Percentiles rank a stretch among this genome's conserved stretches.
phyloP scores from a whole-genome alignment of 2,113 vertebrate species.

The Centropus bengalensis region DNA sequence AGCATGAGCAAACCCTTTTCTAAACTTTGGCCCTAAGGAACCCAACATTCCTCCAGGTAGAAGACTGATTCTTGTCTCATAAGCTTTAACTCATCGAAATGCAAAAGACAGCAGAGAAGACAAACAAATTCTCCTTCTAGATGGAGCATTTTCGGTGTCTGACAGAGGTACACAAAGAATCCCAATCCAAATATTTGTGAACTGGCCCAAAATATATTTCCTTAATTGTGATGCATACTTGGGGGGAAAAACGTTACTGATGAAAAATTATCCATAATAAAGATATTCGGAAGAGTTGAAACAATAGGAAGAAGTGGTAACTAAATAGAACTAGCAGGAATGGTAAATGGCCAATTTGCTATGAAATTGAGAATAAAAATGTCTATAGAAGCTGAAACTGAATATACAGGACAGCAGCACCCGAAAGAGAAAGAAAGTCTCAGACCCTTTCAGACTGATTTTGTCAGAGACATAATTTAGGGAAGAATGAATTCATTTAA shows the following conservation, averaged over 20 bases:
- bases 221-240: background rate
- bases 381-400: background rate
- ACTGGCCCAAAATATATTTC: background rate
- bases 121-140: background rate
- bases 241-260: background rate
- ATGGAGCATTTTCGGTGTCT: background rate
- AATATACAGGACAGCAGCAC: background rate
- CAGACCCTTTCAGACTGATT: background rate
- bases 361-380: background rate
- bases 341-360: background rate
- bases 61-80: background rate
- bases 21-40: background rate
- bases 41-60: background rate
- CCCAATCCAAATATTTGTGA: background rate
- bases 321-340: background rate
- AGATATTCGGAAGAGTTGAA: background rate
- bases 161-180: background rate
- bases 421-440: background rate
- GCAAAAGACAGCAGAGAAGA: background rate
- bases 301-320: background rate
- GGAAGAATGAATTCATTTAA: conserved; percentile 51
- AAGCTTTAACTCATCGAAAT: background rate
- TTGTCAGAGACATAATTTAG: conserved; percentile 21
- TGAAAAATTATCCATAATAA: background rate
- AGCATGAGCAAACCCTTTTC: background rate